Conservation (phyloP, 2,797 vertebrate genomes). For the Phoebastria nigripes region DNA sequence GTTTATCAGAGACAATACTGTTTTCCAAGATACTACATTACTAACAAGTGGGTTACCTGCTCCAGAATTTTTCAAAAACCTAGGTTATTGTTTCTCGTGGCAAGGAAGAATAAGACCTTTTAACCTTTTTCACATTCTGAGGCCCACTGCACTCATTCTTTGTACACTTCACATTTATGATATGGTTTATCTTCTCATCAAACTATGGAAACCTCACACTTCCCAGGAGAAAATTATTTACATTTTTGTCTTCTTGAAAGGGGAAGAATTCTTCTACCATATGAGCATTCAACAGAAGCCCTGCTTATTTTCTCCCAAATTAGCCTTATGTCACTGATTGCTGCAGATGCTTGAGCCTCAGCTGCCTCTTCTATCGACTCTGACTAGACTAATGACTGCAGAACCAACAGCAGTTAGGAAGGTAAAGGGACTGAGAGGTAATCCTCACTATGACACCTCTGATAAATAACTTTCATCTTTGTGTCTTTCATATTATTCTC, state of each 20-base stretch:
- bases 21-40: not conserved
- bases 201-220: not conserved
- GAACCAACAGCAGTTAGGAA: not conserved
- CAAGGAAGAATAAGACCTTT: not conserved
- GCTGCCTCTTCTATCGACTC: not conserved
- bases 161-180: not conserved
- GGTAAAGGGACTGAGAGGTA: not conserved
- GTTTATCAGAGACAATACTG: not conserved
- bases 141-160: not conserved
- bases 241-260: not conserved
- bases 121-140: not conserved
- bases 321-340: not conserved
- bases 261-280: not conserved
- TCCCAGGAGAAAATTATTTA: not conserved
- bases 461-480: not conserved
- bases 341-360: not conserved
- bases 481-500: not conserved
- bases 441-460: not conserved
- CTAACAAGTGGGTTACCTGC: not conserved
- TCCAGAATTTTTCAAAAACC: not conserved
- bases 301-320: not conserved
- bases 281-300: not conserved
- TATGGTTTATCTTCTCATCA: not conserved
- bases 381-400: not conserved
- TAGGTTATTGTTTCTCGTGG: not conserved